Evolutionary conservation across 1,140 invertebrate species (phyloP).

Genomic region (Leptinotarsa lineolata): DNA sequence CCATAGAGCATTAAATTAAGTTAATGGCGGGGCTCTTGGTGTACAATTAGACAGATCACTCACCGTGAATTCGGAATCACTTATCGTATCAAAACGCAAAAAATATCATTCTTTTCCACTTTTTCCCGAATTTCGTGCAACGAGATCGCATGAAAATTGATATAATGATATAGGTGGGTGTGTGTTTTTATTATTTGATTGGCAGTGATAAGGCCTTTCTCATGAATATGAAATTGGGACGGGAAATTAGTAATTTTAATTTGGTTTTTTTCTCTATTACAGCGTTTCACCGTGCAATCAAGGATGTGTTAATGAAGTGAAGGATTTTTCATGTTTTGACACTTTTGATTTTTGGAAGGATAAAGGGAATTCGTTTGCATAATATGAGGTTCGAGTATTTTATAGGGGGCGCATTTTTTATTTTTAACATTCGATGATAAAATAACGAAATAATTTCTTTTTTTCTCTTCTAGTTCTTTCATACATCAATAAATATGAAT

Average conservation of each 20-base stretch:
- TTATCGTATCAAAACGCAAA: neutral
- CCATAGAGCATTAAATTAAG: neutral
- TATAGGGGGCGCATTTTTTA: too few species aligned
- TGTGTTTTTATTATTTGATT: constrained; percentile 5
- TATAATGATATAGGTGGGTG: constrained; percentile 8
- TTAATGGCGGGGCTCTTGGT: neutral
- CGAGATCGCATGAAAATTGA: neutral
- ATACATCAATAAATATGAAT: too few species aligned
- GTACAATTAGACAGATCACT: neutral
- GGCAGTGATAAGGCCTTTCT: neutral
- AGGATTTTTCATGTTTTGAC: neutral
- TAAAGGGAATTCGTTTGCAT: neutral
- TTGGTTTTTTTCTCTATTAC: neutral
- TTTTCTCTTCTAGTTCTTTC: too few species aligned
- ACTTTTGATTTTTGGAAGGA: neutral
- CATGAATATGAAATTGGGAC: neutral
- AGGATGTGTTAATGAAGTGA: neutral
- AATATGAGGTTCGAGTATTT: too few species aligned
- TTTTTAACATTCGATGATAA: too few species aligned
- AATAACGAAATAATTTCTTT: too few species aligned
- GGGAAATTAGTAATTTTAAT: constrained; percentile 1
- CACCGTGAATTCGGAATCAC: neutral
- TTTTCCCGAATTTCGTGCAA: neutral
- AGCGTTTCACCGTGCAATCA: neutral
- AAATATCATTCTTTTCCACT: neutral